Base-by-base conservation (phyloP, 2,888 invertebrate species). In the Leucania comma region DNA sequence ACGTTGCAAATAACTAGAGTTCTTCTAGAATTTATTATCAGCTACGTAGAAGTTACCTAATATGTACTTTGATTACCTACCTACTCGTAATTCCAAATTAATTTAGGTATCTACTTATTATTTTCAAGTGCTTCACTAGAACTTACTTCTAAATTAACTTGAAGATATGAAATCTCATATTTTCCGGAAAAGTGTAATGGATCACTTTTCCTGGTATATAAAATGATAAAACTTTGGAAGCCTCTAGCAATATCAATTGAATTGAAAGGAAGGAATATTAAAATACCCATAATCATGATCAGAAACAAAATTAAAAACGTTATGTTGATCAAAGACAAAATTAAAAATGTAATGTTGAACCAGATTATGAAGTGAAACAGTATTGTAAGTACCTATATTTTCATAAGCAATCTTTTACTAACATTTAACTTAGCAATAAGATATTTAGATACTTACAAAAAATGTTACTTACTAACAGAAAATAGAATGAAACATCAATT, bases 381-480 rank as follows among this genome's bases (percentile, higher is more conserved):
- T 38, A 22, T 26, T 46, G 78, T 78, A 70, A 78, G 78, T 78
- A 78, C n/a, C 56, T 14, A 35, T 35, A 5, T 56, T 61, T 54
- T 53, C 1, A 46, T 59, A 38, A 5, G 3, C 5, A 24, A 24
- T 9, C 12, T 2, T 0, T n/a, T 1, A 60, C 68, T 74, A 74
- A 73, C 50, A 32, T 10, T 20, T 22, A 67, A 59, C 35, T 38
- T 24, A 57, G n/a, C 22, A 53, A 57, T 64, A 64, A 63, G 24
- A 20, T 46, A 12, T 6, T 35, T 9, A 57, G 50, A 6, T 17
- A 42, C 42, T 50, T 26, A 72, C 8, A 57, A 57, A 57, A 17
- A 22, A 9, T 5, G 1, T 14, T 10, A 10, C 12, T n/a, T 22
- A 65, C 50, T 65, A 53, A 72, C 20, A 12, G 35, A 53, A 17